These are phyloP conservation scores for Hylaeus anthracinus DNA, from an alignment of 1,140 invertebrate genomes.

Conservation along the genomic window DNA sequence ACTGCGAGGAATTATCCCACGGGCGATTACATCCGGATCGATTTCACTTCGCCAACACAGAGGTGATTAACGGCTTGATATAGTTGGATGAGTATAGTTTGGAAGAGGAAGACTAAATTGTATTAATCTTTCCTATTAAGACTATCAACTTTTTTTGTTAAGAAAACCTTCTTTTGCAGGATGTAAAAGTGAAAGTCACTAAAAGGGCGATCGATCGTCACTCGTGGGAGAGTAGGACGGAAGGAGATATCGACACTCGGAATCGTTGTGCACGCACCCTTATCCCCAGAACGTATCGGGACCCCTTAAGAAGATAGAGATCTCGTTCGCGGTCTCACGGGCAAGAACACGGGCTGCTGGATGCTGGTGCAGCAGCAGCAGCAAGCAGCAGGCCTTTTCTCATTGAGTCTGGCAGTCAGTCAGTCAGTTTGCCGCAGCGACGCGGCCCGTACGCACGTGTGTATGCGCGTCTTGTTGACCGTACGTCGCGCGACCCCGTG, in stretches of 20 bases:
- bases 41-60: neutral
- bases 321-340: conserved; percentile 60
- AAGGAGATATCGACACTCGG: neutral
- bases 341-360: conserved; percentile 56
- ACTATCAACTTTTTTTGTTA: too few species aligned
- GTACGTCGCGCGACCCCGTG: too few species aligned
- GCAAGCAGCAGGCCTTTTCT: conserved; percentile 68
- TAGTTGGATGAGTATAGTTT: too few species aligned
- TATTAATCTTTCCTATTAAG: too few species aligned
- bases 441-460: conserved; percentile 68
- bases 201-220: too few species aligned
- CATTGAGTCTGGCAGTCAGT: conserved; percentile 80
- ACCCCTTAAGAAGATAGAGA: conserved; percentile 64
- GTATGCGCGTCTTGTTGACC: conserved; percentile 18
- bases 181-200: too few species aligned
- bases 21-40: neutral
- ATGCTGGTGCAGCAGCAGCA: conserved; percentile 7
- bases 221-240: neutral
- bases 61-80: too few species aligned
- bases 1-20: neutral
- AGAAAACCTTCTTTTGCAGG: too few species aligned
- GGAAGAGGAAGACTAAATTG: too few species aligned
- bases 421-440: conserved; percentile 76
- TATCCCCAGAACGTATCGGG: conserved; percentile 66
- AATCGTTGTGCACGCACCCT: conserved; percentile 68